Base-by-base conservation (phyloP, 2,797 vertebrate species). In the Sebastes wilsoni region DNA sequence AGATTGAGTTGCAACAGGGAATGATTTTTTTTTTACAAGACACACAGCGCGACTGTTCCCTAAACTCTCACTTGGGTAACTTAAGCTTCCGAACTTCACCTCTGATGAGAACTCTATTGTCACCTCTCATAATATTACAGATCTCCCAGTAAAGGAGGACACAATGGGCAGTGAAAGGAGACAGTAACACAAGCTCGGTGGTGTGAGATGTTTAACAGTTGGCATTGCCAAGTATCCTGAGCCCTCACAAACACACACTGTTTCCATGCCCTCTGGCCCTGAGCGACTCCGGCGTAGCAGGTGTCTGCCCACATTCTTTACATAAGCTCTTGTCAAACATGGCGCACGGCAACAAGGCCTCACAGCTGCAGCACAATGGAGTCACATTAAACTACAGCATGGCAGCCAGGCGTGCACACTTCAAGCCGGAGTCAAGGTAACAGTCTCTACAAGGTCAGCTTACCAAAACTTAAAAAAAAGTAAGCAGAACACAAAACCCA, bases 241-340 rank as follows among this genome's bases (percentile, higher is more conserved):
- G 77, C 66, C 62, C 59, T 82, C 73, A 66, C 85, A 77, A 78
- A 87, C 87, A 72, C 79, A 81, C 71, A 70, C 25, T 13, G 77
- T 73, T 85, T 88, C 75, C 84, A 73, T 88, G 79, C 56, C 82
- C 87, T 71, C 61, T 80, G 86, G 91, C 85, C 80, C 74, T 28
- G 69, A 54, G 10, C 22, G 52, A 81, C 89, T 75, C 85, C 83
- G 52, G 75, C 16, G 59, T 82, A 89, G 93, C 92, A 94, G 93
- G 90, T 90, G 91, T 85, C 84, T 84, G 81, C 54, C 49, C 81
- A 77, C 92, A 93, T 89, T 94, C 89, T 90, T 90, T 82, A 88
- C 79, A 82, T 91, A 89, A 94, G 92, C 92, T 87, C 89, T 90
- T 88, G 93, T 93, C 92, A 93, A 94, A 94, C 89, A 93, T 66